These are phyloP conservation scores for Panagrolaimus sp. DNA, from an alignment of 1,140 invertebrate genomes.

Conservation along the genomic window DNA sequence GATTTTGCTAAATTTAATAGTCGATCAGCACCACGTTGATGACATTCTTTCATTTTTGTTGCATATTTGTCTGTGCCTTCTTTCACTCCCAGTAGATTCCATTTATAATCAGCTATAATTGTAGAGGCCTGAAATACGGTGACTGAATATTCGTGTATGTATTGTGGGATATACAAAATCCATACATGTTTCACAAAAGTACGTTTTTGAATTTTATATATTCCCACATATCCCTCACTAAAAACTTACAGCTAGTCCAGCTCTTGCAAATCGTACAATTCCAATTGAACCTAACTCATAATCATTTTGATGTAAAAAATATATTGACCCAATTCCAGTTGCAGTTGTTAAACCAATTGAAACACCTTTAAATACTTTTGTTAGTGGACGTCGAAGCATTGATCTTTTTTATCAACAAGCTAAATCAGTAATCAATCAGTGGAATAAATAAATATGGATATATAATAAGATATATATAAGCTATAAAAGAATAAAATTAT, in stretches of 20 bases:
- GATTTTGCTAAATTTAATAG: slow-evolving; percentile 78
- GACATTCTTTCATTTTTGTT: slow-evolving; percentile 68
- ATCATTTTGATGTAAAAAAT: slow-evolving; percentile 40
- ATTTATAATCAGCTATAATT: slow-evolving; percentile 75
- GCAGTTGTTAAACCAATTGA: slow-evolving; percentile 10
- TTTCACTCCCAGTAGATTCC: slow-evolving; percentile 68
- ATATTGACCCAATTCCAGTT: slow-evolving; percentile 23
- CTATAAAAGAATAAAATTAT: too few species aligned
- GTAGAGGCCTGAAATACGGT: slow-evolving; percentile 64
- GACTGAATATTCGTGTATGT: too few species aligned
- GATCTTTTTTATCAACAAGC: not conserved
- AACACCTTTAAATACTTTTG: not conserved
- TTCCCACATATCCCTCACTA: slow-evolving; percentile 9
- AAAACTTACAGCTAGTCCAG: slow-evolving; percentile 37
- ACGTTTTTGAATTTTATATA: too few species aligned
- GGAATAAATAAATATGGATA: too few species aligned
- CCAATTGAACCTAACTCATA: slow-evolving; percentile 41
- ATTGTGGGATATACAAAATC: too few species aligned
- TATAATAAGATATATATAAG: too few species aligned
- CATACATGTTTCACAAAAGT: too few species aligned
- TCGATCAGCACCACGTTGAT: slow-evolving; percentile 75
- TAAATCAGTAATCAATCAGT: too few species aligned
- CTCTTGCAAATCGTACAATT: slow-evolving; percentile 42
- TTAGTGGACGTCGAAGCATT: not conserved
- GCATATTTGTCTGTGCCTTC: slow-evolving; percentile 68